Evolutionary conservation across 2,888 invertebrate genomes (phyloP).

Genomic region (Blastobasis adustella): DNA sequence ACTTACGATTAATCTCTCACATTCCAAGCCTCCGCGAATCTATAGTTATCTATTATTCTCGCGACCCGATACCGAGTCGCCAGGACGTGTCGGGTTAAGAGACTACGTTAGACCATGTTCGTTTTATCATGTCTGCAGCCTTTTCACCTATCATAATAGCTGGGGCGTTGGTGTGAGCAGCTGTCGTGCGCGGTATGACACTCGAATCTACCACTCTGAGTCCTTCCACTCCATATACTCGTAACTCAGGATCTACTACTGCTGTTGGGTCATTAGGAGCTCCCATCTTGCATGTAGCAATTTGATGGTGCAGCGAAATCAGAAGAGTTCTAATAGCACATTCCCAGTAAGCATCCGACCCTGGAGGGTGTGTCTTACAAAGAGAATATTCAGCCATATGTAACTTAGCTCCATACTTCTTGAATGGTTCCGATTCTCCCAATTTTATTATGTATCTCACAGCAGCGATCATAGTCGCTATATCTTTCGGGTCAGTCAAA

Average conservation of each 20-base stretch:
- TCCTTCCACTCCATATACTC: slow-evolving; percentile 77
- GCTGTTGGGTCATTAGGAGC: slow-evolving; percentile 75
- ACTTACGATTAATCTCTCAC: too few relatives aligned
- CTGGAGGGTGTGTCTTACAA: slow-evolving; percentile 64
- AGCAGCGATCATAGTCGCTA: slow-evolving; percentile 74
- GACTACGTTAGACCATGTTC: slow-evolving; percentile 62
- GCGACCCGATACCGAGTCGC: too few relatives aligned
- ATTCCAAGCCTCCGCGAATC: too few relatives aligned
- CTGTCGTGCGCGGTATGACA: slow-evolving; percentile 77
- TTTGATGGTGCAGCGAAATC: slow-evolving; percentile 76
- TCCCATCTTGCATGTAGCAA: slow-evolving; percentile 84
- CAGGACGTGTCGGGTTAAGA: slow-evolving; percentile 11
- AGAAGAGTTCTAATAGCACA: slow-evolving; percentile 77
- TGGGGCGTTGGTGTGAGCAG: slow-evolving; percentile 79
- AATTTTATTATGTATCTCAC: slow-evolving; percentile 77
- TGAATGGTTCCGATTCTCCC: slow-evolving; percentile 75
- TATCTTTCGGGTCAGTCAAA: slow-evolving; percentile 78
- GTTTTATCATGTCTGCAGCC: slow-evolving; percentile 79
- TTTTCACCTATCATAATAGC: slow-evolving; percentile 85
- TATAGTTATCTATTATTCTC: too few relatives aligned
- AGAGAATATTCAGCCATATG: slow-evolving; percentile 69
- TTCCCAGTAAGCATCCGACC: slow-evolving; percentile 81
- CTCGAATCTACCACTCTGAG: slow-evolving; percentile 82
- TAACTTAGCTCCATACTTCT: slow-evolving; percentile 68
- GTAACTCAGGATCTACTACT: slow-evolving; percentile 78